A percentile compares a stretch with the other conserved stretches of the same genome.
phyloP scores from a whole-genome alignment of 2,888 invertebrate species.

The Chymomyza caudatula region DNA sequence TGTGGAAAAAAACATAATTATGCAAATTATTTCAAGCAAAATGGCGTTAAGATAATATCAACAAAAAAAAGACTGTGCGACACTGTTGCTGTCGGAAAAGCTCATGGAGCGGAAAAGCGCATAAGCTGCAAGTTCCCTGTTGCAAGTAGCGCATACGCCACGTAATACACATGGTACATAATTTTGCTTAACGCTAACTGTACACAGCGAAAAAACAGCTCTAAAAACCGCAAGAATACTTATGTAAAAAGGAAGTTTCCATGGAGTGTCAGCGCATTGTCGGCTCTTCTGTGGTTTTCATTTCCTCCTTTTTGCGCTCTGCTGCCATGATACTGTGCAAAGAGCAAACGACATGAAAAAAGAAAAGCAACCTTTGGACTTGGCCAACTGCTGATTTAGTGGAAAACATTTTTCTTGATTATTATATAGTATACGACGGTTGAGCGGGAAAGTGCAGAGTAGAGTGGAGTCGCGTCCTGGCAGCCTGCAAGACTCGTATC shows the following conservation, averaged over 20 bases:
- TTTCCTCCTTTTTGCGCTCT: conserved; percentile 41
- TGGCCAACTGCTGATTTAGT: conserved; percentile 53
- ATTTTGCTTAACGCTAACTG: conserved; percentile 19
- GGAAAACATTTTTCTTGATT: conserved; percentile 70
- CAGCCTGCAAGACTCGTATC: too few relatives aligned
- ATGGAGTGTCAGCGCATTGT: conserved; percentile 26
- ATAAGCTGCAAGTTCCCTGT: conserved; percentile 58
- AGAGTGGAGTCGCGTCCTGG: background rate
- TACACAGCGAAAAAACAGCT: background rate
- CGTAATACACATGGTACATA: conserved; percentile 32
- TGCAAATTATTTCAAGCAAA: conserved; percentile 47
- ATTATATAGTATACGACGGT: conserved; percentile 38
- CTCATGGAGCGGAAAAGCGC: conserved; percentile 53
- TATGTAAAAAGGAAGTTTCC: conserved; percentile 12
- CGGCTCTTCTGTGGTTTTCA: conserved; percentile 53
- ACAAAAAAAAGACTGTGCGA: conserved; percentile 20
- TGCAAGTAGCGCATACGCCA: conserved; percentile 60
- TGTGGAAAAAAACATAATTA: conserved; percentile 48
- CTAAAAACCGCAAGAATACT: conserved; percentile 27
- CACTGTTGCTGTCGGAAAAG: conserved; percentile 52
- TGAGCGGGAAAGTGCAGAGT: conserved; percentile 23
- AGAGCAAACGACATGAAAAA: background rate
- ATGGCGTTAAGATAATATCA: conserved; percentile 3
- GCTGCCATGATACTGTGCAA: conserved; percentile 32
- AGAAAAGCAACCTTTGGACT: conserved; percentile 45